Percentiles rank a stretch among this genome's conserved stretches.
phyloP scores from a whole-genome alignment of 2,113 vertebrate species.

The Odontophorus gujanensis region DNA sequence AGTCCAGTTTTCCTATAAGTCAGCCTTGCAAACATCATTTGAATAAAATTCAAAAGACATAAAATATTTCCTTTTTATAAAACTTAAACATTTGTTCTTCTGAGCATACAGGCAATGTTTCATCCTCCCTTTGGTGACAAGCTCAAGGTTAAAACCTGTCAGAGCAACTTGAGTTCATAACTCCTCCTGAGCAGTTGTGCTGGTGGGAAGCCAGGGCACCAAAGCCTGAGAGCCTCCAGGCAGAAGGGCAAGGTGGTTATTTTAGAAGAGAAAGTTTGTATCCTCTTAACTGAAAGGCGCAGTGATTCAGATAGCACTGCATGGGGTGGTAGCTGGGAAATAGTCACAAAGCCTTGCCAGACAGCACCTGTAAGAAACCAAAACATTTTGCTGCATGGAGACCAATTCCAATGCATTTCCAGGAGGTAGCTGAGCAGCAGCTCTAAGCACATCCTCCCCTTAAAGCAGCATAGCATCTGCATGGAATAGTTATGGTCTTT shows the following conservation, averaged over 20 bases:
- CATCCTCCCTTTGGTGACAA: neutral
- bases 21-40: neutral
- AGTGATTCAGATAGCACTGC: fast-evolving
- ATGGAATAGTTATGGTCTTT: neutral
- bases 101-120: neutral
- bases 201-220: neutral
- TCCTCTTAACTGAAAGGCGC: neutral
- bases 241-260: neutral
- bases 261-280: neutral
- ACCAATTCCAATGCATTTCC: neutral
- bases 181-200: neutral
- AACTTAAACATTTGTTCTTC: neutral
- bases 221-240: neutral
- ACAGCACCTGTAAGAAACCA: neutral
- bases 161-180: neutral
- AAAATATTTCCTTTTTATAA: neutral
- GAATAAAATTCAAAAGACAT: neutral
- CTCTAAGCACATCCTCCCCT: neutral
- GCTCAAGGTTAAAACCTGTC: neutral
- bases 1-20: neutral
- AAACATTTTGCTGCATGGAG: neutral
- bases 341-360: neutral
- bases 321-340: neutral
- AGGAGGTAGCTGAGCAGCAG: neutral
- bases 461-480: neutral